Base-by-base conservation (phyloP, 2,888 invertebrate species). In the Drosophila maculinotata region DNA sequence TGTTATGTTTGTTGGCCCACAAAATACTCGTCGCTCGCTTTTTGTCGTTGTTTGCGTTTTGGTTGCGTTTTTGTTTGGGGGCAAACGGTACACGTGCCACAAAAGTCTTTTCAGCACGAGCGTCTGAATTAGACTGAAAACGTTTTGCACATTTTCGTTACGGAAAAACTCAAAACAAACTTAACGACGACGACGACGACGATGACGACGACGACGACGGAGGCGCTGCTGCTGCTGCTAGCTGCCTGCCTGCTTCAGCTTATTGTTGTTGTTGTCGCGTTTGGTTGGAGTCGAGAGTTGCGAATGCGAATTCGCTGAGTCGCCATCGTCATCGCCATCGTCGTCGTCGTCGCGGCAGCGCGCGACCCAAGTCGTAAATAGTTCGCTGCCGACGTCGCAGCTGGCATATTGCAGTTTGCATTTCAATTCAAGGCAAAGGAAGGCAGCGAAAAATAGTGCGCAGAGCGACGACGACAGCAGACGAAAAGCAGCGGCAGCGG, bases 51-150 rank as follows among this genome's bases (percentile, higher is more conserved):
- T 54, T 39, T 59, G 48, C 51, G 54, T 42, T 31, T 44, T 33
- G 31, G 58, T 36, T 36, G 35, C 58, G 25, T 12, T 79, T 65
- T 30, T 45, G 38, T n/a, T 8, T 45, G 44, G 28, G 30, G 74
- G 86, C 81, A 69, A 69, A 69, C 76, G 76, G 76, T 69, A n/a
- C n/a, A 79, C 84, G 84, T 73, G 73, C 75, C 73, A 81, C 88
- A 90, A 91, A 90, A 90, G 91, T 90, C 90, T 91, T 91, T 90
- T 90, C 90, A 90, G 91, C 90, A 90, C 90, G 91, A 91, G 90
- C 88, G 90, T 91, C 90, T 90, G 90, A 90, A 90, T 90, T 90
- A 91, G 90, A 90, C 90, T 90, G 91, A 90, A 90, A 90, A 88
- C 89, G 90, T 90, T 90, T 91, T 90, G 90, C 90, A 90, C 91